Evolutionary conservation across 2,797 vertebrate species (phyloP), one percentile per base, ranked within the genome.

Genomic region (Melanotaenia trifasciata): DNA sequence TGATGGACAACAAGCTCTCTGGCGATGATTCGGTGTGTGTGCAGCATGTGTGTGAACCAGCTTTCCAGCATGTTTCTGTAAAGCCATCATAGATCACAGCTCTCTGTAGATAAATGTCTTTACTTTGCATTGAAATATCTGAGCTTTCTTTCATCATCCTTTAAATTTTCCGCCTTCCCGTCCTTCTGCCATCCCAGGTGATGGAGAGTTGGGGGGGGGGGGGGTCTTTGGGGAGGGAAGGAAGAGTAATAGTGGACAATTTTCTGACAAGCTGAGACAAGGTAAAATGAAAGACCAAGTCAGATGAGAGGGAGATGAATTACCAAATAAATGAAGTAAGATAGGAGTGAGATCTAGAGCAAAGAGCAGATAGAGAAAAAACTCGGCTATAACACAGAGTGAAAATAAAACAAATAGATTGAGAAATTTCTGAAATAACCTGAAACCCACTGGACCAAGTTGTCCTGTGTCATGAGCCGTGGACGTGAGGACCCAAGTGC

Each of bases 81-180:
- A 76, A 81, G 60, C 60, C 53, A 61, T n/a, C 65, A 79, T 79
- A 74, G 58, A 85, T 87, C 70, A 84, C 50, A 2, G 33, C 67
- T 51, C 51, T 45, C 35, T 74, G 16, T 5, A 72, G 77, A 85
- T 85, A 40, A 64, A 85, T 85, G 75, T 38, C 7, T 72, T 72
- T 54, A 66, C n/a, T 86, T 80, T 80, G 59, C 80, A 80, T 75
- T 67, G 57, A 78, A 81, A 78, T 63, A 70, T 79, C 70, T 71
- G 67, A 67, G 76, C 78, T 32, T 66, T 43, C 47, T 68, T 33
- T 67, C 58, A 76, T 60, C 64, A 36, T 63, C 50, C 40, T 14
- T 74, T 4, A 1, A 10, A 64, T 43, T 58, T 22, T 26, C 33
- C 26, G 8, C 59, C 59, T 28, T 2, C 67, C 54, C 65, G 75